Conservation (phyloP, 1,140 invertebrate genomes). For the Conus betulinus region DNA sequence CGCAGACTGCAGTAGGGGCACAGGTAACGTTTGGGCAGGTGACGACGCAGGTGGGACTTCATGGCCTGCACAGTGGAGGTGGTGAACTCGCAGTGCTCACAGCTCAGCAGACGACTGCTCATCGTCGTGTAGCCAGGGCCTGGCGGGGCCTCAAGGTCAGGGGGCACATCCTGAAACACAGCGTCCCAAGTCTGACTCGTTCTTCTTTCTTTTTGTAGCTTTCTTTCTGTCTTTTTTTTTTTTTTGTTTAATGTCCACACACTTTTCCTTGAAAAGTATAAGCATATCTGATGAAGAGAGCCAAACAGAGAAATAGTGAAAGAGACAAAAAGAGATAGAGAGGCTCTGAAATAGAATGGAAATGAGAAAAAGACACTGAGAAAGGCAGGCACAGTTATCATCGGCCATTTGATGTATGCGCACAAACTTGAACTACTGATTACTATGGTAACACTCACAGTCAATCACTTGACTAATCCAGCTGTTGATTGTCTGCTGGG, state of each 20-base stretch:
- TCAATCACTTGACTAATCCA: too few species aligned
- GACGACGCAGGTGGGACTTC: conserved; percentile 38
- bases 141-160: conserved; percentile 26
- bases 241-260: too few species aligned
- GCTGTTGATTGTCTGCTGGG: too few species aligned
- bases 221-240: neutral
- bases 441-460: too few species aligned
- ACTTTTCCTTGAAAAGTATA: too few species aligned
- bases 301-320: neutral
- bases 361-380: too few species aligned
- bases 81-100: conserved; percentile 35
- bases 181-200: neutral
- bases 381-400: too few species aligned
- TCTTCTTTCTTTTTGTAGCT: neutral
- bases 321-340: too few species aligned
- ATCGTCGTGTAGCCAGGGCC: conserved; percentile 21
- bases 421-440: too few species aligned
- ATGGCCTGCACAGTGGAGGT: conserved; percentile 36
- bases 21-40: conserved; percentile 38
- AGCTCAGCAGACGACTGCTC: conserved; percentile 31
- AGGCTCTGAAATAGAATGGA: too few species aligned
- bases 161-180: conserved; percentile 19
- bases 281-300: too few species aligned
- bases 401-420: too few species aligned
- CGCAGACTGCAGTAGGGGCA: conserved; percentile 40